Conservation (phyloP, 2,113 vertebrate genomes). For the Herpailurus yagouaroundi region DNA sequence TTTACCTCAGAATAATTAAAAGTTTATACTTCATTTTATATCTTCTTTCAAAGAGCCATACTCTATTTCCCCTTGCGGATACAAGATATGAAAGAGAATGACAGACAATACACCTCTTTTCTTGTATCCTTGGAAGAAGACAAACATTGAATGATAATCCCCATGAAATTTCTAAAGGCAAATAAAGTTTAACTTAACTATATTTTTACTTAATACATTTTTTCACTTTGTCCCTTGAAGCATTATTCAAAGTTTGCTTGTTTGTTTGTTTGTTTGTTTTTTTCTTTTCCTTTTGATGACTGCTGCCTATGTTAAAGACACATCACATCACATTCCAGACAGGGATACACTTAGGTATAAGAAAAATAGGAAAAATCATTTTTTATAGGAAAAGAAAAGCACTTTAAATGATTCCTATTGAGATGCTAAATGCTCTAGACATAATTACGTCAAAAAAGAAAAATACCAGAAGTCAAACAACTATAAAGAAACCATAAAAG, state of each 20-base stretch:
- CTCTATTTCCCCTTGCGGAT: background rate
- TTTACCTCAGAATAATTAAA: constrained; percentile 27
- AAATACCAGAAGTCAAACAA: background rate
- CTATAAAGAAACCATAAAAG: background rate
- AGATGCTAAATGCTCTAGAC: background rate
- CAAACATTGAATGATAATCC: background rate
- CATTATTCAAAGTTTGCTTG: background rate
- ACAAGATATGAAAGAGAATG: background rate
- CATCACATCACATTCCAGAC: background rate
- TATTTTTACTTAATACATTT: constrained; percentile 15
- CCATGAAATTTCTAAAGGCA: background rate
- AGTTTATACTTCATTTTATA: background rate
- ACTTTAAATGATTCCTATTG: background rate
- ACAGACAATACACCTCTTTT: background rate
- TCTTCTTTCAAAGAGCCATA: background rate
- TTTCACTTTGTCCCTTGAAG: background rate
- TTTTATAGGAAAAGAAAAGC: background rate
- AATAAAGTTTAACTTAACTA: background rate
- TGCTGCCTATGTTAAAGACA: background rate
- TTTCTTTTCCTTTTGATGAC: background rate
- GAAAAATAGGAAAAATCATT: background rate
- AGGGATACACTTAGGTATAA: background rate
- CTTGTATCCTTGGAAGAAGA: background rate
- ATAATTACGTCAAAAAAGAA: background rate
- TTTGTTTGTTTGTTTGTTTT: too few species aligned